These are phyloP conservation scores for Hyles lineata DNA, from an alignment of 2,888 invertebrate genomes.

Conservation along the genomic window DNA sequence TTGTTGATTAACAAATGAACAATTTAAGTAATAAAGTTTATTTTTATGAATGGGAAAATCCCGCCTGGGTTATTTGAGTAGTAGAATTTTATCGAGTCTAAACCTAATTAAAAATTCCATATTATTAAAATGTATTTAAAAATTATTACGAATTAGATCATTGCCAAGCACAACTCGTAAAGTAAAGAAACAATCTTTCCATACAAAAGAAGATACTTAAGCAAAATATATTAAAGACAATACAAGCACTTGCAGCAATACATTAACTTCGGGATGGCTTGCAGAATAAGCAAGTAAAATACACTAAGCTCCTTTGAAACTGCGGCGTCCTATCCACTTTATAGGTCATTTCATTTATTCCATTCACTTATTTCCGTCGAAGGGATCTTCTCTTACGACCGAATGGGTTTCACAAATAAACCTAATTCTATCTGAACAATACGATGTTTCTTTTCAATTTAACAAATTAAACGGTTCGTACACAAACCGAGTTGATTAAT, in stretches of 20 bases:
- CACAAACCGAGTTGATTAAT: slow-evolving; percentile 51
- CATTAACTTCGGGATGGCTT: slow-evolving; percentile 33
- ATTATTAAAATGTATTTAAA: too few relatives aligned
- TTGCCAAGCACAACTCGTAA: not conserved
- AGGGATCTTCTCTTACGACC: slow-evolving; percentile 77
- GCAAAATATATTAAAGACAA: slow-evolving; percentile 9
- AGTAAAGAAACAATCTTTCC: not conserved
- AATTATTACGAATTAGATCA: not conserved
- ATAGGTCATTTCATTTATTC: slow-evolving; percentile 80
- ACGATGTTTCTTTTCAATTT: slow-evolving; percentile 82
- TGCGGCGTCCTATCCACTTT: slow-evolving; percentile 76
- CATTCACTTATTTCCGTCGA: slow-evolving; percentile 77
- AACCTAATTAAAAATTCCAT: not conserved
- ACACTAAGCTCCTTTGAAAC: slow-evolving; percentile 63
- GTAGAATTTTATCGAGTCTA: not conserved
- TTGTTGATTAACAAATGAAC: slow-evolving; percentile 1
- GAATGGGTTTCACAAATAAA: slow-evolving; percentile 79
- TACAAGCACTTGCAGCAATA: slow-evolving; percentile 18
- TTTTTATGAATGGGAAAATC: not conserved
- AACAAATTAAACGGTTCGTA: slow-evolving; percentile 73
- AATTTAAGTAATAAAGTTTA: not conserved
- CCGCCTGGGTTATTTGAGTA: not conserved
- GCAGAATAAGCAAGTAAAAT: slow-evolving; percentile 55
- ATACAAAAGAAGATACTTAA: not conserved
- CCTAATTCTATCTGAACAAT: slow-evolving; percentile 77